Percentiles rank a stretch among this genome's conserved stretches.
Conservation (phyloP, 2,888 invertebrate genomes). For the Abrostola triplasia region DNA sequence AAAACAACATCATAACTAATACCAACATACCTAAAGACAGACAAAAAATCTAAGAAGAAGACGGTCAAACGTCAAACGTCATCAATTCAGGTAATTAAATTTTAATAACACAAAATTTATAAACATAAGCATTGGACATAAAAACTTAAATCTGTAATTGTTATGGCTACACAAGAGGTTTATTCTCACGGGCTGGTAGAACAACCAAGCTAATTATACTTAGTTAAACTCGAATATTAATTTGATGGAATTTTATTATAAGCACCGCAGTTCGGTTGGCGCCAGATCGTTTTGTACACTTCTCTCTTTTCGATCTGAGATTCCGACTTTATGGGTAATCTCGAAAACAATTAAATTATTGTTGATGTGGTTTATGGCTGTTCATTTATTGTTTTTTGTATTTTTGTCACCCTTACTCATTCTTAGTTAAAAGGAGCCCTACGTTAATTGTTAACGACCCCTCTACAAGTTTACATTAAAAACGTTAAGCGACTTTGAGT, state of each 20-base stretch:
- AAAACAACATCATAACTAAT: no score
- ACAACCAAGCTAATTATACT: conserved; percentile 68
- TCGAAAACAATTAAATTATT: background rate
- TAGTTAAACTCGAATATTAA: conserved; percentile 67
- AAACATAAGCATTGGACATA: conserved; percentile 35
- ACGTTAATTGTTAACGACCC: no score
- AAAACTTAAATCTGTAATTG: conserved; percentile 69
- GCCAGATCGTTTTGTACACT: conserved; percentile 30
- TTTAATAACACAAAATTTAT: conserved; percentile 45
- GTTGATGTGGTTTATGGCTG: conserved; percentile 1
- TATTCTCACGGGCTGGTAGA: conserved; percentile 72
- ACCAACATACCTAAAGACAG: background rate
- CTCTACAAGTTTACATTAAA: no score
- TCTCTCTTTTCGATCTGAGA: conserved; percentile 1
- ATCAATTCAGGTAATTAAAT: conserved; percentile 43
- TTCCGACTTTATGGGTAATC: background rate
- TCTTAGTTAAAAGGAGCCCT: background rate
- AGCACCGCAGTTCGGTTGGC: conserved; percentile 25
- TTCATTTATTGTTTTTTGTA: background rate
- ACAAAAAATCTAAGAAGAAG: background rate
- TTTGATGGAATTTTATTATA: conserved; percentile 62
- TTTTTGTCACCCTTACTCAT: background rate
- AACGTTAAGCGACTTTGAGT: no score
- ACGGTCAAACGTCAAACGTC: conserved; percentile 4
- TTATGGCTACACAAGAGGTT: conserved; percentile 60